Conservation (phyloP, 2,113 vertebrate genomes). For the Megaceryle maxima region DNA sequence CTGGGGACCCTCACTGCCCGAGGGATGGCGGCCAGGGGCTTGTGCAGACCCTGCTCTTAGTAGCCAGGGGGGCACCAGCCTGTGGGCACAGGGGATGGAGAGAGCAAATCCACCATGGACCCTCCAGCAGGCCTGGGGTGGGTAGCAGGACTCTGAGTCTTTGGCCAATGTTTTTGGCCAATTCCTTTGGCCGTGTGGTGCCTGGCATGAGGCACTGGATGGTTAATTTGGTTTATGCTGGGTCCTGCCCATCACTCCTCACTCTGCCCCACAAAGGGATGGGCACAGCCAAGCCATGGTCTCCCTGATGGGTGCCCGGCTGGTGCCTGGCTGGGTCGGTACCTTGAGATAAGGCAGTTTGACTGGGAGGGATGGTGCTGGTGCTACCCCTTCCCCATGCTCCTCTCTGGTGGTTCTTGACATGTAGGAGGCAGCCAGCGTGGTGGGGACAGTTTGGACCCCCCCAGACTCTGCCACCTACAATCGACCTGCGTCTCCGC, state of each 20-base stretch:
- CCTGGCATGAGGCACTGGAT: accelerated
- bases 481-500: accelerated
- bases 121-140: neutral
- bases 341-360: neutral
- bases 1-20: neutral
- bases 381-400: neutral
- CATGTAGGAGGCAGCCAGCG: neutral
- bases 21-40: neutral
- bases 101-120: neutral
- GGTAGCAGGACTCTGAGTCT: neutral
- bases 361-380: neutral
- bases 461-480: neutral
- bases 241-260: neutral
- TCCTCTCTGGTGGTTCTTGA: neutral
- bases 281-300: accelerated
- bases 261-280: neutral
- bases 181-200: neutral
- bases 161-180: neutral
- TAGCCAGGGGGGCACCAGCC: neutral
- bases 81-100: neutral
- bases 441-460: neutral
- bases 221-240: accelerated
- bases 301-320: too few species aligned
- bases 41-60: neutral
- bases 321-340: accelerated